Percentiles rank a stretch among this genome's conserved stretches.
These are phyloP conservation scores for Acrobasis repandana DNA, from an alignment of 2,888 invertebrate species.

Conservation along the genomic window DNA sequence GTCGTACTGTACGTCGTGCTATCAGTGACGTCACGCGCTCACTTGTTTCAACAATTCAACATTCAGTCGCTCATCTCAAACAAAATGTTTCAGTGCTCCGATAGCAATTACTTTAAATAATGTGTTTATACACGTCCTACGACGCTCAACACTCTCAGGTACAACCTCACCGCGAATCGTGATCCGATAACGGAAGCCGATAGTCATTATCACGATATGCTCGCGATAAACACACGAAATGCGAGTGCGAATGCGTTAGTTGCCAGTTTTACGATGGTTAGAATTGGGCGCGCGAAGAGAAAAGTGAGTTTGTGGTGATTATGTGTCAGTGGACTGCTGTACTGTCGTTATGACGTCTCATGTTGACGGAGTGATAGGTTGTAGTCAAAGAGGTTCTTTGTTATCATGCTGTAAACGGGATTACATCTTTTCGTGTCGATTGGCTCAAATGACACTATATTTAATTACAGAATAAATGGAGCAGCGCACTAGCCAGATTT, in stretches of 20 bases:
- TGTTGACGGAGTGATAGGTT: background rate
- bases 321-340: background rate
- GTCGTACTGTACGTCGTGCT: conserved; percentile 5
- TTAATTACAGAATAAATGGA: too few relatives aligned
- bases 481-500: too few relatives aligned
- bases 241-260: background rate
- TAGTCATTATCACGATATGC: conserved; percentile 14
- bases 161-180: background rate
- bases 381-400: too few relatives aligned
- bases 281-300: conserved; percentile 18
- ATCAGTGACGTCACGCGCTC: conserved; percentile 13
- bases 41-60: conserved; percentile 3
- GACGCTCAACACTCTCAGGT: background rate
- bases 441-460: too few relatives aligned
- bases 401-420: too few relatives aligned
- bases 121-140: conserved; percentile 1
- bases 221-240: conserved; percentile 6
- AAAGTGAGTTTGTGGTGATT: conserved; percentile 22
- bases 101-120: background rate
- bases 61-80: background rate
- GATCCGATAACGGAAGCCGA: conserved; percentile 5
- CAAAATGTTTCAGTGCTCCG: conserved; percentile 1
- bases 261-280: conserved; percentile 17
- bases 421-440: too few relatives aligned
- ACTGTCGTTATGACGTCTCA: background rate